These are phyloP conservation scores for Hippocampus comes DNA, from an alignment of 2,113 vertebrate species.

Conservation along the genomic window DNA sequence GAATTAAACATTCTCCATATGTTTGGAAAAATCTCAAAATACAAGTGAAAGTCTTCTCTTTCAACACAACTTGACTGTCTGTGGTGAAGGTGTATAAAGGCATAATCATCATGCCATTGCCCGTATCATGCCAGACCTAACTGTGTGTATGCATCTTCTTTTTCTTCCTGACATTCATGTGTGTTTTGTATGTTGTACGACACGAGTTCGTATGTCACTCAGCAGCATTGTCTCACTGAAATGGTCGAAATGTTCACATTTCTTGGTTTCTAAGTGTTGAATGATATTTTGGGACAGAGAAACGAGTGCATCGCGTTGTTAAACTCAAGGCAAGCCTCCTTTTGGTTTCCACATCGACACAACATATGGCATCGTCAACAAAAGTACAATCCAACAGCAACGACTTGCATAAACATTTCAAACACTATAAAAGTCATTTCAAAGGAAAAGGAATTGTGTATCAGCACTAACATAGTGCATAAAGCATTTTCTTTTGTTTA, in stretches of 20 bases:
- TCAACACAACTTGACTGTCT: not conserved
- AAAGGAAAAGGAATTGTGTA: constrained; percentile 74
- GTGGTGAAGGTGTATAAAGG: not conserved
- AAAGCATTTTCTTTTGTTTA: constrained; percentile 49
- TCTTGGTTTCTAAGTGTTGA: not conserved
- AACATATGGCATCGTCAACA: constrained; percentile 69
- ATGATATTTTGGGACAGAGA: constrained; percentile 10
- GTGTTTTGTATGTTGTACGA: not conserved
- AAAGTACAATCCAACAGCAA: constrained; percentile 67
- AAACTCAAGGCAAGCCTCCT: constrained; percentile 55
- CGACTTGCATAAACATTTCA: constrained; percentile 75
- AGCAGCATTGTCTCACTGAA: not conserved
- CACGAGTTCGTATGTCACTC: not conserved
- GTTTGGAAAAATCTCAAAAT: not conserved
- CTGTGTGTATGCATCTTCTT: not conserved
- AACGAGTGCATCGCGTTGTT: constrained; percentile 35
- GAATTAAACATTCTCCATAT: no score
- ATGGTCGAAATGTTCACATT: not conserved
- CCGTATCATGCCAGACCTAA: not conserved
- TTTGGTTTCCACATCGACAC: constrained; percentile 68
- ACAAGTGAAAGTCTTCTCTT: not conserved
- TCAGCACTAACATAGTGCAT: constrained; percentile 98
- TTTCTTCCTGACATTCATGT: not conserved
- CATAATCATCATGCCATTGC: not conserved
- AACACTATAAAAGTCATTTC: constrained; percentile 87